These are phyloP conservation scores for Chaetops frenatus DNA, from an alignment of 2,113 vertebrate genomes.

Conservation along the genomic window DNA sequence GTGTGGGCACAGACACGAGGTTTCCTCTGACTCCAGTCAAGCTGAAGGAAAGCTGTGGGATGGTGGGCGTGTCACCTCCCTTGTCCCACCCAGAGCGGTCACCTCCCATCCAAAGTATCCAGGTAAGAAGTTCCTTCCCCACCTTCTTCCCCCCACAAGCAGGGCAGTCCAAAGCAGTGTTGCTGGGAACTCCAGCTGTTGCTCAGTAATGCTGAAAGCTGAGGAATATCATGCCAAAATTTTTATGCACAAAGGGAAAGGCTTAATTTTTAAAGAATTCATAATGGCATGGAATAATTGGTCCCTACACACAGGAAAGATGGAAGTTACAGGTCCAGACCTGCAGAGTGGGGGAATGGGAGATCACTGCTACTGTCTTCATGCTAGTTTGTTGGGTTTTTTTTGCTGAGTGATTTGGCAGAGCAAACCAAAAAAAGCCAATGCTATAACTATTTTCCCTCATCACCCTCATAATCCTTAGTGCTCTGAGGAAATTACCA, in stretches of 20 bases:
- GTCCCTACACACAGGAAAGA: not conserved
- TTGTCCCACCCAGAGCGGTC: rapidly evolving
- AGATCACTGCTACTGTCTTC: not conserved
- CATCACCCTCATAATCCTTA: not conserved
- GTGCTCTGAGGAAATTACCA: not conserved
- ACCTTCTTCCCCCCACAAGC: rapidly evolving
- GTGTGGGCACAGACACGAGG: rapidly evolving
- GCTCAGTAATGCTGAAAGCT: not conserved
- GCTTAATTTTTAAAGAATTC: not conserved
- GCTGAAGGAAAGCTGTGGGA: not conserved
- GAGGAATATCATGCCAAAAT: not conserved
- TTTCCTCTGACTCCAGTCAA: not conserved
- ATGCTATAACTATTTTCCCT: not conserved
- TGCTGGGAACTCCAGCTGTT: not conserved
- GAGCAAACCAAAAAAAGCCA: not conserved
- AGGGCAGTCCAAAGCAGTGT: not conserved
- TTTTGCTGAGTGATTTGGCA: not conserved
- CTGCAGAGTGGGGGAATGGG: not conserved
- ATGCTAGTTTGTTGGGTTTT: not conserved
- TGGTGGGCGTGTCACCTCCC: not conserved
- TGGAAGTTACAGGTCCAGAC: not conserved
- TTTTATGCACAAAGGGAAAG: not conserved
- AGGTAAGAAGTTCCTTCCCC: not conserved
- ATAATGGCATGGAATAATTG: not conserved
- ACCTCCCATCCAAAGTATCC: rapidly evolving